Percentiles rank a stretch among this genome's conserved stretches.
phyloP scores from a whole-genome alignment of 2,113 vertebrate species.

The Mormoops blainvillei region DNA sequence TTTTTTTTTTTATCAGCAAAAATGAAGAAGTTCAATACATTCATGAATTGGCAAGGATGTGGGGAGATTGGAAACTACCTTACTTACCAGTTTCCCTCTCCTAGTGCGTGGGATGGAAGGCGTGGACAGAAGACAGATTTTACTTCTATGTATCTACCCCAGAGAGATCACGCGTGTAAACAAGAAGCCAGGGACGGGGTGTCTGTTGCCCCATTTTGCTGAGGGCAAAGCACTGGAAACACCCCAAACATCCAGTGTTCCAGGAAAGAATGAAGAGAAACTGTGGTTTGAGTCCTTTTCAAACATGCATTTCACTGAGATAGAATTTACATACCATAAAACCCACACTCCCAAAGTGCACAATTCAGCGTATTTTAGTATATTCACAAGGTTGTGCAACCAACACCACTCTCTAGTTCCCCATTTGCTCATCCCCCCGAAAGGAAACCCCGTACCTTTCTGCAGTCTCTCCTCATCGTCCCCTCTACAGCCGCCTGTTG shows the following conservation, averaged over 20 bases:
- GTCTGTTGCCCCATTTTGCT: not conserved
- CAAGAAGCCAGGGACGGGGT: not conserved
- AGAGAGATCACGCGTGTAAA: not conserved
- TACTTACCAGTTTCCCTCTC: not conserved
- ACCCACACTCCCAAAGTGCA: not conserved
- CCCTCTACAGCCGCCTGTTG: no score
- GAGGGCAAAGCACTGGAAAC: not conserved
- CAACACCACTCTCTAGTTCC: not conserved
- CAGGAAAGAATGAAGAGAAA: not conserved
- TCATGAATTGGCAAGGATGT: not conserved
- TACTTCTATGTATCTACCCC: not conserved
- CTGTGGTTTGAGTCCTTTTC: not conserved
- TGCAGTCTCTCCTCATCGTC: not conserved
- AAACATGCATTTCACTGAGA: not conserved
- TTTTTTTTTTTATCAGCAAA: not conserved
- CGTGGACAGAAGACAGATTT: not conserved
- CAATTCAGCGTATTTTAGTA: not conserved
- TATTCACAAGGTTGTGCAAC: not conserved
- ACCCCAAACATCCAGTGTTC: not conserved
- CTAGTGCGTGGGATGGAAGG: not conserved
- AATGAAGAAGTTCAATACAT: not conserved
- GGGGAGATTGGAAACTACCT: not conserved
- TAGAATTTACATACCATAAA: not conserved
- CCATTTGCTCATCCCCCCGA: not conserved
- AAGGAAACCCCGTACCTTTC: rapidly evolving